Evolutionary conservation across 2,113 vertebrate genomes (phyloP), one percentile per base, ranked within the genome.

Genomic region (human): DNA sequence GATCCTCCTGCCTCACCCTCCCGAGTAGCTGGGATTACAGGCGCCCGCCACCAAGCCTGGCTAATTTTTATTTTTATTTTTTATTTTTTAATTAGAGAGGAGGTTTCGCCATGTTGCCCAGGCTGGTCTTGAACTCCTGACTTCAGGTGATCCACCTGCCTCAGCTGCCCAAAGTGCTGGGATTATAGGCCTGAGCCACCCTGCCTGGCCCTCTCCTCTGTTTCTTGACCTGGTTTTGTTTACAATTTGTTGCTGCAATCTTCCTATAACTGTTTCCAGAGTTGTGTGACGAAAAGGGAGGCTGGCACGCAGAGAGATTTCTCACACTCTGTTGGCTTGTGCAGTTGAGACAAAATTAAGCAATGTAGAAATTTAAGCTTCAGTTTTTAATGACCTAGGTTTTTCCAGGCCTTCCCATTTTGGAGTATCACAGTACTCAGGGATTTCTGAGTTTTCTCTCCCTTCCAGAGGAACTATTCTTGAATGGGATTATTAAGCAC

Each of bases 241-340:
- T 78, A 82, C 85, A n/a, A 13, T 72, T 35, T 94, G 73, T 45
- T 43, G 45, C 57, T 68, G 55, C 52, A 48, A 8, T 13, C 70
- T 95, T 79, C 30, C 90, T 92, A 22, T 89, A 84, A 93, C 79
- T 52, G 55, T 90, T 96, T 91, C 64, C 91, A 89, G 91, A 90
- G 48, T 1, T 25, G 43, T 50, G 78, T 40, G 52, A 66, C 40
- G 20, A 18, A n/a, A 72, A 70, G 8, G 43, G 52, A 79, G 91
- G 50, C 61, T 70, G 25, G 59, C 78, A 64, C 40, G 35, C 75
- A 43, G 40, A 55, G 59, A 80, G 59, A 40, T 35, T 96, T 89
- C 86, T 97, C 86, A 75, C 72, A 59, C 55, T 70, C 48, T 9
- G 14, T 73, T 14, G 68, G 10, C 80, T 84, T 50, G 17, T 61